Percentiles rank a stretch among this genome's conserved stretches.
Conservation (phyloP, 2,888 invertebrate species). For the Campoplex capitator region DNA sequence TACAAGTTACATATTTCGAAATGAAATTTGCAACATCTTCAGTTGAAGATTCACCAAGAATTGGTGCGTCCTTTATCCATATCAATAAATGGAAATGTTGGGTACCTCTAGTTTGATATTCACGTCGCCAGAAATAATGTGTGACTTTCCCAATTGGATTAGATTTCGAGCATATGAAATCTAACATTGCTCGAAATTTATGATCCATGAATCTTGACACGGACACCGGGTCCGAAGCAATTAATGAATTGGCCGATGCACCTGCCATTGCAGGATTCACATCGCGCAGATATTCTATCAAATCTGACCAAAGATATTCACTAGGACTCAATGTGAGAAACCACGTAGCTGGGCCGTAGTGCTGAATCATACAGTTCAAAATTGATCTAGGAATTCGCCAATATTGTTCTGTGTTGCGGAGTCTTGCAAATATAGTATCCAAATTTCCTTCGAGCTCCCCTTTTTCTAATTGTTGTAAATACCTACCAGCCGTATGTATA, state of each 20-base stretch:
- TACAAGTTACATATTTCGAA: slow-evolving; percentile 71
- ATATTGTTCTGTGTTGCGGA: slow-evolving; percentile 60
- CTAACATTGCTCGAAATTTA: slow-evolving; percentile 76
- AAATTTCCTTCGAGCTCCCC: slow-evolving; percentile 68
- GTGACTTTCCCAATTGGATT: slow-evolving; percentile 71
- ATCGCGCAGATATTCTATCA: slow-evolving; percentile 73
- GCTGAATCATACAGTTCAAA: slow-evolving; percentile 58
- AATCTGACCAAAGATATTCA: slow-evolving; percentile 75
- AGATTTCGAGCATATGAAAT: slow-evolving; percentile 73
- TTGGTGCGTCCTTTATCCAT: slow-evolving; percentile 56
- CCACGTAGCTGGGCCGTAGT: slow-evolving; percentile 70
- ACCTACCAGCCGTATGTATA: slow-evolving; percentile 62
- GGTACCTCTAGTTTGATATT: slow-evolving; percentile 71
- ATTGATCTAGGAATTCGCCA: no score
- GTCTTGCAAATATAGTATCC: slow-evolving; percentile 63
- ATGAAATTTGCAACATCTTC: slow-evolving; percentile 71
- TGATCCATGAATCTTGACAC: slow-evolving; percentile 77
- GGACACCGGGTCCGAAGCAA: slow-evolving; percentile 77
- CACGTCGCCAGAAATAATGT: slow-evolving; percentile 72
- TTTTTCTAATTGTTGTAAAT: slow-evolving; percentile 63
- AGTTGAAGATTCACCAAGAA: slow-evolving; percentile 42
- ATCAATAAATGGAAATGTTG: slow-evolving; percentile 65
- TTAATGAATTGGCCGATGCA: slow-evolving; percentile 73
- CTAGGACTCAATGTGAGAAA: slow-evolving; percentile 59
- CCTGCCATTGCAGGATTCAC: slow-evolving; percentile 70